These are phyloP conservation scores for Chroicocephalus ridibundus DNA, from an alignment of 2,113 vertebrate genomes.

Conservation along the genomic window DNA sequence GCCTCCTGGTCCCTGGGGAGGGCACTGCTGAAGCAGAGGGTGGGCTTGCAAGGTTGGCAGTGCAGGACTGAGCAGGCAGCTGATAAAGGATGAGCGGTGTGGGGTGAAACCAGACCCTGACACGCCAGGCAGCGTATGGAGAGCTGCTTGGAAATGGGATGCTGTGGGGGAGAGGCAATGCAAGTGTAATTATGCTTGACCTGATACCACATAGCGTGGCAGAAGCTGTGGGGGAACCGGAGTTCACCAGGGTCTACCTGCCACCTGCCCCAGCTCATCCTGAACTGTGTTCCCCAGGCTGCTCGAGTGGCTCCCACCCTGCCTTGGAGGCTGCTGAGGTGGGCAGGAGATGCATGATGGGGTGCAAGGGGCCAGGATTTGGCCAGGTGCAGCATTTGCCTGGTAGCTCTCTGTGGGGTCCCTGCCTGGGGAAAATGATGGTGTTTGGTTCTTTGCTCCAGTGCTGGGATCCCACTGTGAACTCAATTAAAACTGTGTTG, in stretches of 20 bases:
- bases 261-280: not conserved
- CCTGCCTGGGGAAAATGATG: not conserved
- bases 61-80: rapidly evolving
- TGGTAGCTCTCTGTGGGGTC: not conserved
- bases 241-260: not conserved
- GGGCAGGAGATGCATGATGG: not conserved
- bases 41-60: not conserved
- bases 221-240: rapidly evolving
- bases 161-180: not conserved
- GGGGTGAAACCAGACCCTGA: not conserved
- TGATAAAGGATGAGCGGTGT: too few relatives aligned
- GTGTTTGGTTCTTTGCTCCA: not conserved
- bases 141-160: not conserved
- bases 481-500: slow-evolving; percentile 39
- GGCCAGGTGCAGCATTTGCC: not conserved
- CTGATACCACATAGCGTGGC: rapidly evolving
- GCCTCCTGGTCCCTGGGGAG: not conserved
- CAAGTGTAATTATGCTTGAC: not conserved
- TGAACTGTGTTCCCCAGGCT: not conserved
- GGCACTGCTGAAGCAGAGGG: not conserved
- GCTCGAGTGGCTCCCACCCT: not conserved
- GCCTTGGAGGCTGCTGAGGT: not conserved
- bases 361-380: not conserved
- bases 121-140: rapidly evolving
- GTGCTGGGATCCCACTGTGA: not conserved